These are phyloP conservation scores for Ceyx margarethae DNA, from an alignment of 2,113 vertebrate species.

Conservation along the genomic window DNA sequence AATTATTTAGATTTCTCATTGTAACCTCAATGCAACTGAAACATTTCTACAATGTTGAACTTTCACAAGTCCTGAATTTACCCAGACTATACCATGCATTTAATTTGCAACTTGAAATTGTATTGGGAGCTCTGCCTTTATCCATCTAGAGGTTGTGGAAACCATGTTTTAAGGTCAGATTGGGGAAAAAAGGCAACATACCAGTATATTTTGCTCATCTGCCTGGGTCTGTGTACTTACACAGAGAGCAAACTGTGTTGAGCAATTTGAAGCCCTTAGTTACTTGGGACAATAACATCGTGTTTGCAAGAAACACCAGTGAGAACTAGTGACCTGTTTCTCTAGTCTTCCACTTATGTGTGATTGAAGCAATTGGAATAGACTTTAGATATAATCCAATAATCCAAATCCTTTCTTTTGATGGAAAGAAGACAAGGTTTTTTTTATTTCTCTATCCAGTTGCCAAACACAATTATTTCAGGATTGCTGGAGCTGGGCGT, in stretches of 20 bases:
- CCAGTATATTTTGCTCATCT: background rate
- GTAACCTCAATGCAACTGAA: background rate
- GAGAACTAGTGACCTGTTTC: background rate
- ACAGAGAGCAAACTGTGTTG: background rate
- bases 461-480: background rate
- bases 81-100: background rate
- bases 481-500: background rate
- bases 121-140: background rate
- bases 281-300: background rate
- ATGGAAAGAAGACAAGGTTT: accelerated
- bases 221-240: background rate
- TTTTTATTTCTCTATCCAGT: background rate
- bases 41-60: background rate
- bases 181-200: background rate
- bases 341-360: background rate
- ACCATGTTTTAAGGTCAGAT: background rate
- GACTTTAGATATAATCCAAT: background rate
- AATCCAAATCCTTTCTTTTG: background rate
- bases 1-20: background rate
- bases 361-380: background rate
- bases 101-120: background rate
- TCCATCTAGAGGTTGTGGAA: background rate
- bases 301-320: background rate
- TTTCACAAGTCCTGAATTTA: background rate
- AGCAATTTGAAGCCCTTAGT: background rate